Evolutionary conservation across 1,140 invertebrate species (phyloP), one percentile per base, ranked within the genome.

Genomic region (Heliconius hermathena): DNA sequence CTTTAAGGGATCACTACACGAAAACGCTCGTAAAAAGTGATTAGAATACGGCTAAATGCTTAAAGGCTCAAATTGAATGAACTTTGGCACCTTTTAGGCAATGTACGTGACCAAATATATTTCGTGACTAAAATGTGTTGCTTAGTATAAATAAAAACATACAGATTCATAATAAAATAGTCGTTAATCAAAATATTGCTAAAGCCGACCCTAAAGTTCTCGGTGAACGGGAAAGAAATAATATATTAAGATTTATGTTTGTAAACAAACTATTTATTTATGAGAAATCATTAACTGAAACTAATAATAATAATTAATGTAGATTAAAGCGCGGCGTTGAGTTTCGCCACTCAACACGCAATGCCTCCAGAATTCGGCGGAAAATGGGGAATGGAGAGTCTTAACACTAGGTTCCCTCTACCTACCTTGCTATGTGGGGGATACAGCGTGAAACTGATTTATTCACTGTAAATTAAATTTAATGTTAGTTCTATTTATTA

Each of bases 81-180:
- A 66, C 71, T 77, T 78, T 73, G 71, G 6, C 76, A 78, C 76
- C 76, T 73, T 78, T 78, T 73, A 73, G 33, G 49, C 46, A 33
- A 33, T 41, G 29, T 41, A 73, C 76, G 76, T 73, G 76, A 78
- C 71, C 71, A 73, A 78, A 78, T 78, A 72, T 60, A 78, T 29
- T 78, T 60, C 71, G 76, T 78, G 76, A 78, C 71, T 26, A 73
- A 73, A 26, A 38, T 60, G 3, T 66, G n/a, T 29, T 66, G n/a
- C 3, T 26, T 13, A 26, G 22, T 26, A 60, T 60, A 66, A 29
- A 66, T 26, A 66, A 66, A 66, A 66, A 66, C 16, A 66, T 66
- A 66, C 8, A 4, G 26, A 4, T 29, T 29, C 26, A 29, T 66
- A 66, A 16, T 66, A 66, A 66, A 29, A 29, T 66, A 13, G 60